Evolutionary conservation across 1,140 invertebrate genomes (phyloP).

Genomic region (Antheraea pernyi): DNA sequence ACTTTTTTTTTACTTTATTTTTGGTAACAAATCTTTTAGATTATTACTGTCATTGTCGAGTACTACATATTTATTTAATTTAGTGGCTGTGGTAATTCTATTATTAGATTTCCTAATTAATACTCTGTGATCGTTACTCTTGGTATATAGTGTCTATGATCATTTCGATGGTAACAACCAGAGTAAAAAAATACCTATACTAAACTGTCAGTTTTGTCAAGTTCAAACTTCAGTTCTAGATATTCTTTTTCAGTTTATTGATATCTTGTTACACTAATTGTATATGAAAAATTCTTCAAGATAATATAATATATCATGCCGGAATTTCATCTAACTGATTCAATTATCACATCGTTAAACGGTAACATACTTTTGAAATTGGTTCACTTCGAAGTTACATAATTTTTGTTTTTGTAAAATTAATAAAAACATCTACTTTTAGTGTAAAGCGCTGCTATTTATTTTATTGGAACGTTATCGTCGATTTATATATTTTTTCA

Average conservation of each 20-base stretch:
- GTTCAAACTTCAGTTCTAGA: background rate
- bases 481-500: background rate
- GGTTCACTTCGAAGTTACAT: slow-evolving; percentile 50
- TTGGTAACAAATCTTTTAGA: no score
- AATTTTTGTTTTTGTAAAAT: slow-evolving; percentile 60
- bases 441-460: slow-evolving; percentile 52
- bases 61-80: no score
- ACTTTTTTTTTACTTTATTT: no score
- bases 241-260: background rate
- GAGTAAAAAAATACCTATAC: no score
- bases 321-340: slow-evolving; percentile 57
- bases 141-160: no score
- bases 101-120: no score
- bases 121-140: no score
- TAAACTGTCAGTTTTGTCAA: background rate
- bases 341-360: slow-evolving; percentile 61
- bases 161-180: no score
- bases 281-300: background rate
- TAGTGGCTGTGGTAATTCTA: no score
- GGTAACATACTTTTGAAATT: slow-evolving; percentile 40
- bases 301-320: slow-evolving; percentile 44
- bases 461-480: slow-evolving; percentile 23
- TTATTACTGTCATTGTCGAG: no score
- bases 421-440: slow-evolving; percentile 66
- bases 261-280: background rate